phyloP scores from a whole-genome alignment of 2,113 vertebrate genomes.

The Spermophilus dauricus region DNA sequence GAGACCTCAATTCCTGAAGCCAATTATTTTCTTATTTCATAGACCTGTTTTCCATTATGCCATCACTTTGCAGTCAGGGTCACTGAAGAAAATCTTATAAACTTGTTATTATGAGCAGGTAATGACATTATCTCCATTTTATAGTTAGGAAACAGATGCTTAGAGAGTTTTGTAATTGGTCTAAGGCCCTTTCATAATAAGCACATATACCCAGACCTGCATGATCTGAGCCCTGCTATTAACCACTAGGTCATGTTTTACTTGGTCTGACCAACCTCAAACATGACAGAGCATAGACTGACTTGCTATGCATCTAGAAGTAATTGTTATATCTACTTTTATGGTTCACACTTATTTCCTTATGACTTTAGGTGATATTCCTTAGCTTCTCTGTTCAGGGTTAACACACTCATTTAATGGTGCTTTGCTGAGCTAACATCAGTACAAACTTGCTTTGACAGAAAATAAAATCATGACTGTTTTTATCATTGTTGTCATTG shows the following conservation, averaged over 20 bases:
- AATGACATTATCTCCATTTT: constrained; percentile 59
- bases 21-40: constrained; percentile 38
- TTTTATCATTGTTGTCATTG: background rate
- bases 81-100: constrained; percentile 43
- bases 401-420: background rate
- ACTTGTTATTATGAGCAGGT: constrained; percentile 38
- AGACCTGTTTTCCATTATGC: constrained; percentile 24
- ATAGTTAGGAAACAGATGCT: constrained; percentile 60
- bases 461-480: constrained; percentile 5
- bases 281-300: background rate
- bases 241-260: background rate
- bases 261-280: constrained; percentile 12
- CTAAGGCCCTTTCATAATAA: constrained; percentile 49
- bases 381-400: constrained; percentile 23
- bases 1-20: constrained; percentile 8
- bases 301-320: background rate
- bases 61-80: background rate
- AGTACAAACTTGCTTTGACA: constrained; percentile 41
- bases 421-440: constrained; percentile 5
- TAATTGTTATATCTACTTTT: background rate
- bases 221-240: background rate
- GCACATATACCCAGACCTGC: background rate
- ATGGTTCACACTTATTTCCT: constrained; percentile 16
- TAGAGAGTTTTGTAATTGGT: constrained; percentile 28
- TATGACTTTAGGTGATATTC: background rate